Base-by-base conservation (phyloP, 92 coral and sea anemone genomes). In the Porites rus region DNA sequence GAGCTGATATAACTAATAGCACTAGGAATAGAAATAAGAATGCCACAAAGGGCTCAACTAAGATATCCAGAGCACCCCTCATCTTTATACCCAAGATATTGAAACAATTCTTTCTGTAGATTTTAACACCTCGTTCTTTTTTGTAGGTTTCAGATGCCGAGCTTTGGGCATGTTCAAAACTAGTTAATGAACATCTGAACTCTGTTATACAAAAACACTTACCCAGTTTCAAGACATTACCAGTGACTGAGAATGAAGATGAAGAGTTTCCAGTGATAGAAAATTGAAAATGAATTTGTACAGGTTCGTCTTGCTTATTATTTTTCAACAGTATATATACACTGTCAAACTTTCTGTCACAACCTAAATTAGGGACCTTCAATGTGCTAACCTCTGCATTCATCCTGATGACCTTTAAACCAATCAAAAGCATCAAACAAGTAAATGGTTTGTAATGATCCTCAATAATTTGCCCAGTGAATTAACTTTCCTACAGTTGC, bases 81-180 rank as follows among this genome's bases (percentile, higher is more conserved):
- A 38, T 38, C 6, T 3, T 59, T 59, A 17, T 59, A 59, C 13
- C 63, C 63, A 38, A 38, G 12, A 56, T 31, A n/a, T 18, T 31
- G 10, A 70, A 13, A 70, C n/a, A 10, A 70, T 6, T 1, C 6
- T 31, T 3, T 46, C 11, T 18, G 76, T 72, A 8, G 76, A 72
- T 12, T 78, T 4, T 16, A 53, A 24, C 18, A 6, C 17, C 10
- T n/a, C 1, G 9, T 53, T 43, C 51, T 69, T 65, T 54, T 20
- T 90, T 76, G 50, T 61, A 94, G 98, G 76, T 90, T 58, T 81
- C 92, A 19, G 95, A 94, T 73, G 86, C 98, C 2, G 93, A 94
- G 72, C 84, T 94, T 6, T 92, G 90, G 87, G 85, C 89, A 71
- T 86, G 95, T 76, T 83, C 92, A 62, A 81, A 87, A 74, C 78